Base-by-base conservation (phyloP, 2,113 vertebrate genomes). In the Centrocercus urophasianus region DNA sequence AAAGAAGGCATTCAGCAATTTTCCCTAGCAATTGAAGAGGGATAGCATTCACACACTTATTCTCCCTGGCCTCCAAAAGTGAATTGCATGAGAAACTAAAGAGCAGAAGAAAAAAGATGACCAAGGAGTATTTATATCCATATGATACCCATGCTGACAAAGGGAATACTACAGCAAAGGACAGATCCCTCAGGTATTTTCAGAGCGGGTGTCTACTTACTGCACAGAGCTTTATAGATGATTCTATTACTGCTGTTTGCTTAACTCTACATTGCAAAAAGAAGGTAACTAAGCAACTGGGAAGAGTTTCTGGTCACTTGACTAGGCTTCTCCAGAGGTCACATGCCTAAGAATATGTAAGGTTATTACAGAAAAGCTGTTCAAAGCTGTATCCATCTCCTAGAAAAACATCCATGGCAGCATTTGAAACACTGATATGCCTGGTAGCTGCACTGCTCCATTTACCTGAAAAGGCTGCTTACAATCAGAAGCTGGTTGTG, bases 251-350 rank as follows among this genome's bases (percentile, higher is more conserved):
- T 69, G 34, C 38, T 85, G 43, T 65, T 82, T 77, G 84, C 43
- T 82, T 40, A 67, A 72, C 18, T 57, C 28, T 66, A 63, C 76
- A 67, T 66, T 93, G 18, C 52, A 84, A 40, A 64, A n/a, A 48
- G 64, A 69, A 73, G 42, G 70, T 88, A 85, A 73, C 80, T 85
- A 81, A 88, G 84, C 83, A 93, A 81, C 83, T 54, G 18, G 5
- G 30, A 38, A 54, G 25, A n/a, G 54, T 88, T 90, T 90, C 83
- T 83, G 50, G 50, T 57, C 75, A 66, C 16, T 77, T 73, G 7
- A 42, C 64, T 22, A 88, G 59, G 30, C 50, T 90, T 64, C 42
- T 90, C 42, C 74, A 64, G 59, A 81, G 74, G 59, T 40, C 52
- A 66, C 30, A 40, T 18, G 59, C 36, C 42, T 42, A 72, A 67